A percentile compares a stretch with the other conserved stretches of the same genome.
Evolutionary conservation across 2,113 vertebrate species (phyloP).

Genomic region (Polyodon spathula): DNA sequence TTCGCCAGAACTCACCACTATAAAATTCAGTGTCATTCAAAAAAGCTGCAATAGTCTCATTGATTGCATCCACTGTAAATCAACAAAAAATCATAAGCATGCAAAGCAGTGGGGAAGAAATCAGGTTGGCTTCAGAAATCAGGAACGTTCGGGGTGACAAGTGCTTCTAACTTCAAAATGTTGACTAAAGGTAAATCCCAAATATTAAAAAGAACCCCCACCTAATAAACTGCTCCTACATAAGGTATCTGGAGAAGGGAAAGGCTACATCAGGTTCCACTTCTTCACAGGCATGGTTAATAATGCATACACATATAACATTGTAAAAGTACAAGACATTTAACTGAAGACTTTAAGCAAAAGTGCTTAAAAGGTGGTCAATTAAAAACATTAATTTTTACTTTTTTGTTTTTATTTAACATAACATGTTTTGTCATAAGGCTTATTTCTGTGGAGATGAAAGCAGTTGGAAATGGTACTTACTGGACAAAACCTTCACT

Average conservation of each 20-base stretch:
- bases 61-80: constrained; percentile 99
- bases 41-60: constrained; percentile 98
- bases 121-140: constrained; percentile 20
- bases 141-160: too few species aligned
- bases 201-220: too few species aligned
- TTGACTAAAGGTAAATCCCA: too few species aligned
- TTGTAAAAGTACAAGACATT: too few species aligned
- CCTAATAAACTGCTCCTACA: not conserved
- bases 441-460: not conserved
- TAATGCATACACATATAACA: not conserved
- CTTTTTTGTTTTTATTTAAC: not conserved
- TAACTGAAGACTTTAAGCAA: too few species aligned
- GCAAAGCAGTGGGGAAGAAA: constrained; percentile 47
- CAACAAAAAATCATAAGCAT: constrained; percentile 80
- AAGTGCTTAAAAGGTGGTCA: not conserved
- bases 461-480: constrained; percentile 39
- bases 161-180: too few species aligned
- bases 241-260: too few species aligned
- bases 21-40: constrained; percentile 98
- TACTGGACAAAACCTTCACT: constrained; percentile 83
- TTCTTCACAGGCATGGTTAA: too few species aligned
- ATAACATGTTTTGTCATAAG: not conserved
- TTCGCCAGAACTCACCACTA: constrained; percentile 94
- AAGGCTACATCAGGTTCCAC: too few species aligned
- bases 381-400: not conserved